These are phyloP conservation scores for Sycophaga agraensis DNA, from an alignment of 1,140 invertebrate species.

Conservation along the genomic window DNA sequence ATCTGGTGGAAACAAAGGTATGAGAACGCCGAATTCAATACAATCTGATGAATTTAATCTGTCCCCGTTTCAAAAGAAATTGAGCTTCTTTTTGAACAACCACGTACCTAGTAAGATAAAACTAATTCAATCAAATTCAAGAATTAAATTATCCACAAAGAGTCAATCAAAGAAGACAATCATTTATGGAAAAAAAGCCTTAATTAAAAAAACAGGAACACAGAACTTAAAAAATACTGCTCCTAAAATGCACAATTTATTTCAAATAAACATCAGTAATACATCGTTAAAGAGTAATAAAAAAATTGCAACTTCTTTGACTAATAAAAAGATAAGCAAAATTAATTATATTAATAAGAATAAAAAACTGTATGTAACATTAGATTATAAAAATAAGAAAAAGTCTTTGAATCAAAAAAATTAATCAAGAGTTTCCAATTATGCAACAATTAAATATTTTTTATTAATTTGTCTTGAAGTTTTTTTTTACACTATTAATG, in stretches of 20 bases:
- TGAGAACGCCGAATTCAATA: too few species aligned
- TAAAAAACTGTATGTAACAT: background rate
- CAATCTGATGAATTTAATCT: background rate
- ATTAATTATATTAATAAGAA: background rate
- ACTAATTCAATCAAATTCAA: background rate
- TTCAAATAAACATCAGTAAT: background rate
- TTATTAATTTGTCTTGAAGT: too few species aligned
- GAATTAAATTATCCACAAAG: background rate
- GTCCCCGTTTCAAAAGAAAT: background rate
- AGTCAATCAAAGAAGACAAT: background rate
- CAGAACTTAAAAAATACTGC: background rate
- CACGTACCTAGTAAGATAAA: background rate
- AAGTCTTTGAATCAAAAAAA: background rate
- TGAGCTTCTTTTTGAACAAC: background rate
- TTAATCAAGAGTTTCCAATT: too few species aligned
- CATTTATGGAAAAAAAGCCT: background rate
- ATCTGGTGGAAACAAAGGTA: background rate
- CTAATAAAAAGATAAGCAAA: background rate
- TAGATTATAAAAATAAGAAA: background rate
- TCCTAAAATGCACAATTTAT: background rate
- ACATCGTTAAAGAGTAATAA: background rate
- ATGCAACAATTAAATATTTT: too few species aligned
- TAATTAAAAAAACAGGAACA: conserved; percentile 2
- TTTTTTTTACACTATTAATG: too few species aligned
- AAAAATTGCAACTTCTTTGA: background rate